A percentile compares a stretch with the other conserved stretches of the same genome.
Evolutionary conservation across 2,113 vertebrate genomes (phyloP).

Genomic region (Coregonus clupeaformis): DNA sequence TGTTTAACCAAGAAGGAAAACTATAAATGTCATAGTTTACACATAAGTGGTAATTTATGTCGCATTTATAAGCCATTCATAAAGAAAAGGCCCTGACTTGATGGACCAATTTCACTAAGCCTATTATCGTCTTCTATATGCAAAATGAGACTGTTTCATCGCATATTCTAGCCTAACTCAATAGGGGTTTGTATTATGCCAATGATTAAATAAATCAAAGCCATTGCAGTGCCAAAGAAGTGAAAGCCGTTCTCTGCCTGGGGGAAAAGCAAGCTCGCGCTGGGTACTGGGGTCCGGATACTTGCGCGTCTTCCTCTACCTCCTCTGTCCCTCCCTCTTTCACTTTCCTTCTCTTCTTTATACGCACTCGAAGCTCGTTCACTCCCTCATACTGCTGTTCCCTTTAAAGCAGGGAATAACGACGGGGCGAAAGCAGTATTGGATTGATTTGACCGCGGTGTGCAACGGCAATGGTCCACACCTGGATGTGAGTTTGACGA

Average conservation of each 20-base stretch:
- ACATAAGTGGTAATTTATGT: too few relatives aligned
- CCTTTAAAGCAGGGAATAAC: background rate
- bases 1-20: too few relatives aligned
- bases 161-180: background rate
- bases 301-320: background rate
- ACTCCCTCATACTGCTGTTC: conserved; percentile 5
- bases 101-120: too few relatives aligned
- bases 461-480: conserved; percentile 22
- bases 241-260: background rate
- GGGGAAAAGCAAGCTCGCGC: too few relatives aligned
- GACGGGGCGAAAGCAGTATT: conserved; percentile 4
- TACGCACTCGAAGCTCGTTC: conserved; percentile 1
- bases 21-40: too few relatives aligned
- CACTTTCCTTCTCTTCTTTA: background rate
- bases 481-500: conserved; percentile 30
- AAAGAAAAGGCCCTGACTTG: too few relatives aligned
- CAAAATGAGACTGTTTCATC: background rate
- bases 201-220: background rate
- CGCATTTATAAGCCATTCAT: too few relatives aligned
- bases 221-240: background rate
- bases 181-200: background rate
- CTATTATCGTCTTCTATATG: too few relatives aligned
- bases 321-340: background rate
- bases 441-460: conserved; percentile 23
- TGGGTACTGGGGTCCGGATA: background rate